Percentiles rank a stretch among this genome's conserved stretches.
These are phyloP conservation scores for Spisula solida DNA, from an alignment of 2,888 invertebrate genomes.

Conservation along the genomic window DNA sequence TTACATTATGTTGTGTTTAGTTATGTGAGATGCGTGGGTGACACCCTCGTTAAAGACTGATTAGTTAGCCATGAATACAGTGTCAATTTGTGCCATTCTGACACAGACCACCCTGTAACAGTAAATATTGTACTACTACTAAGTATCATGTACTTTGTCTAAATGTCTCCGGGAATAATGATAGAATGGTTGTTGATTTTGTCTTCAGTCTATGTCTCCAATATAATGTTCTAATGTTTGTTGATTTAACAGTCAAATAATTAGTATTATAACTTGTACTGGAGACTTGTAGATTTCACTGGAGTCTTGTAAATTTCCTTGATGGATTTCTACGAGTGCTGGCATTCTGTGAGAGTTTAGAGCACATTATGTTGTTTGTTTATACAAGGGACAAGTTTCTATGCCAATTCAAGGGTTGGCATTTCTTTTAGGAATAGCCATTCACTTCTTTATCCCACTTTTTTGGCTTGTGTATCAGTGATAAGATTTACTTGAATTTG, in stretches of 20 bases:
- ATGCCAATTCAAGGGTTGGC: background rate
- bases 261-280: background rate
- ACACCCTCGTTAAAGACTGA: constrained; percentile 47
- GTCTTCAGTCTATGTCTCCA: background rate
- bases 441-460: background rate
- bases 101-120: constrained; percentile 41
- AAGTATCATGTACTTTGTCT: constrained; percentile 13
- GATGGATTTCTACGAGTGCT: background rate
- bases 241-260: constrained; percentile 9
- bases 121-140: constrained; percentile 10
- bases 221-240: background rate
- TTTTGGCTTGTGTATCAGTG: no score
- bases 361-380: background rate
- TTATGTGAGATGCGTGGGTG: constrained; percentile 47
- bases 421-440: background rate
- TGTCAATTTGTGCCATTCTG: constrained; percentile 23
- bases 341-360: no score
- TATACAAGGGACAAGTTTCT: constrained; percentile 7
- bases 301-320: background rate
- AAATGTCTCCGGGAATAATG: background rate
- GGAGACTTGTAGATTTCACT: background rate
- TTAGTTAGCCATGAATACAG: constrained; percentile 30
- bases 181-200: background rate
- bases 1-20: constrained; percentile 50
- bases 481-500: no score